phyloP scores from a whole-genome alignment of 2,888 invertebrate genomes.

The Cosmia trapezina region DNA sequence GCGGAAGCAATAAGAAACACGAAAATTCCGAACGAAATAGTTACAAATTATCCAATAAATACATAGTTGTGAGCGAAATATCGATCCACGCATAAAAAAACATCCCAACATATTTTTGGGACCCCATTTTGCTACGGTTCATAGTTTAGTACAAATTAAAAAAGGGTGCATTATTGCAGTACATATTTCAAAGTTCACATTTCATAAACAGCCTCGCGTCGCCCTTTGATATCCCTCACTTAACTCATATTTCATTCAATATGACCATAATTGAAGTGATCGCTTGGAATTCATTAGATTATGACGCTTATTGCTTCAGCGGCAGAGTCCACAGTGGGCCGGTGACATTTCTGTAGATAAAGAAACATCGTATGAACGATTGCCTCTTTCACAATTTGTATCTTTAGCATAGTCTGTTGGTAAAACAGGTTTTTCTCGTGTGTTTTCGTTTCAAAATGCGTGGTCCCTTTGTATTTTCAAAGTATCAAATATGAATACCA shows the following conservation, averaged over 20 bases:
- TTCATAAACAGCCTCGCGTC: conserved; percentile 86
- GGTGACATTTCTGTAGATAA: conserved; percentile 76
- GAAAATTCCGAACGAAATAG: conserved; percentile 84
- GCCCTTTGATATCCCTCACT: conserved; percentile 90
- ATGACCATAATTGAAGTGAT: conserved; percentile 89
- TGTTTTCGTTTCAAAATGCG: conserved; percentile 86
- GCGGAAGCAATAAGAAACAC: conserved; percentile 91
- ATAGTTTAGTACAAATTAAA: conserved; percentile 89
- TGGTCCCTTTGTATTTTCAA: conserved; percentile 88
- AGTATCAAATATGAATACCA: conserved; percentile 91
- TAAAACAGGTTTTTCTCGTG: conserved; percentile 88
- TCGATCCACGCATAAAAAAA: conserved; percentile 75
- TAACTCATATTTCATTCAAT: conserved; percentile 90
- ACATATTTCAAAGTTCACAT: conserved; percentile 89
- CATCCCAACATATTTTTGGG: conserved; percentile 73
- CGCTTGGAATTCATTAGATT: conserved; percentile 78
- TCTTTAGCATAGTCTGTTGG: conserved; percentile 87
- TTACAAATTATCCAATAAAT: conserved; percentile 84
- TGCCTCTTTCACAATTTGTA: conserved; percentile 90
- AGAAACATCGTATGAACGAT: conserved; percentile 86
- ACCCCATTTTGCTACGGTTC: conserved; percentile 85
- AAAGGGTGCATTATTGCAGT: conserved; percentile 86
- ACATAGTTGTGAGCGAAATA: conserved; percentile 78
- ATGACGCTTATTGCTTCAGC: conserved; percentile 76
- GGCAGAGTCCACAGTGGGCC: conserved; percentile 79